Percentiles rank a stretch among this genome's conserved stretches.
phyloP scores from a whole-genome alignment of 2,888 invertebrate genomes.

The Hydropsyche betteni region DNA sequence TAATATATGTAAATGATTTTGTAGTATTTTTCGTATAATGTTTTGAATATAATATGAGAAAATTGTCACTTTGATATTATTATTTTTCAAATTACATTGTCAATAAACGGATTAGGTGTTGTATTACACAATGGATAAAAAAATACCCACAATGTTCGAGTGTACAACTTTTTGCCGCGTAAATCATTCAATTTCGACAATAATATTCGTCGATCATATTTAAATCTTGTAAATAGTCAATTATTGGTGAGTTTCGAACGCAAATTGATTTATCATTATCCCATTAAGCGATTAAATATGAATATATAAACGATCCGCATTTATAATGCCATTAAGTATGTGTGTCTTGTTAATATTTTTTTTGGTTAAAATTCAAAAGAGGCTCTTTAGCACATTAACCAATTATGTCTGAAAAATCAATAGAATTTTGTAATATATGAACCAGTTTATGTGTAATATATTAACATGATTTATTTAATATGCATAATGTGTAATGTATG shows the following conservation, averaged over 20 bases:
- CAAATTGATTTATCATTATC: slow-evolving; percentile 32
- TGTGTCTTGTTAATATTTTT: no score
- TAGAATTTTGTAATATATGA: not conserved
- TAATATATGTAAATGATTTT: no score
- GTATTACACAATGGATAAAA: no score
- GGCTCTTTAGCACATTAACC: not conserved
- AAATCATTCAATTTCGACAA: slow-evolving; percentile 17
- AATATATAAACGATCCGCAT: slow-evolving; percentile 12
- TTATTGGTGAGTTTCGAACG: slow-evolving; percentile 6
- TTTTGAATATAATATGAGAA: no score
- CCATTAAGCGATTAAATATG: slow-evolving; percentile 26
- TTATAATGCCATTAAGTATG: slow-evolving; percentile 25
- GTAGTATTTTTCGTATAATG: no score
- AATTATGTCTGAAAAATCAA: not conserved
- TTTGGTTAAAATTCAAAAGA: no score
- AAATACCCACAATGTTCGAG: no score
- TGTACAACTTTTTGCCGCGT: slow-evolving; percentile 5
- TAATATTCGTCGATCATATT: slow-evolving; percentile 19
- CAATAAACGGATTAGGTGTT: no score
- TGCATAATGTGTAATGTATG: no score
- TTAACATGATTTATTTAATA: no score
- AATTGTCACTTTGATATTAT: no score
- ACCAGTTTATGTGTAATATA: not conserved
- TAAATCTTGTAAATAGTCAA: slow-evolving; percentile 32
- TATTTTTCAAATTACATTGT: no score